phyloP scores from a whole-genome alignment of 2,113 vertebrate species.

The Canis aureus region DNA sequence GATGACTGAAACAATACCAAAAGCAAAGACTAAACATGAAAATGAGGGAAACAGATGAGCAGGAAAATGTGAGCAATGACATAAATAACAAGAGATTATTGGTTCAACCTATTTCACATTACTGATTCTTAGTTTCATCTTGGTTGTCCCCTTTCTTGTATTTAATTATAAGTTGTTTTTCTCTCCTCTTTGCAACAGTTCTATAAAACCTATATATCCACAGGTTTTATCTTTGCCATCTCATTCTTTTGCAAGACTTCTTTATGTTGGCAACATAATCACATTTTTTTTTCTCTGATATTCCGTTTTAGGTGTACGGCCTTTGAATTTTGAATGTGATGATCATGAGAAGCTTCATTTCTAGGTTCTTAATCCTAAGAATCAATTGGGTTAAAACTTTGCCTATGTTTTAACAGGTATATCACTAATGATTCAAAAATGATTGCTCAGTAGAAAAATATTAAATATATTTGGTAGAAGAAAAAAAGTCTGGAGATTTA shows the following conservation, averaged over 20 bases:
- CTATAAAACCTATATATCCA: background rate
- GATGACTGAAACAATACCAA: background rate
- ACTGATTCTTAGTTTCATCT: background rate
- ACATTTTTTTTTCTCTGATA: background rate
- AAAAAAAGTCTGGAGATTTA: background rate
- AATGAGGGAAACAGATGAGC: background rate
- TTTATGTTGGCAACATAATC: background rate
- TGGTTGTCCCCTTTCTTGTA: background rate
- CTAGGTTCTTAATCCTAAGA: background rate
- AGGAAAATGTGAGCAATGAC: background rate
- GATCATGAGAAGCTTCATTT: background rate
- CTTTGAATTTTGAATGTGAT: slow-evolving; percentile 47
- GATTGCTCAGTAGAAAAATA: background rate
- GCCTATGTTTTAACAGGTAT: background rate
- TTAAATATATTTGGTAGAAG: background rate
- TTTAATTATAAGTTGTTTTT: background rate
- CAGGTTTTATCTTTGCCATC: background rate
- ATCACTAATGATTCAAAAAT: background rate
- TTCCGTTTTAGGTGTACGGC: background rate
- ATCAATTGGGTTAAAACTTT: background rate
- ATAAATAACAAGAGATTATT: background rate
- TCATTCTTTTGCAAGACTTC: background rate
- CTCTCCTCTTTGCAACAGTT: background rate
- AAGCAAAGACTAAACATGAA: background rate
- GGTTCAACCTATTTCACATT: background rate